Percentiles rank a stretch among this genome's conserved stretches.
Conservation (phyloP, 2,888 invertebrate genomes). For the Pseudolycoriella hygida region DNA sequence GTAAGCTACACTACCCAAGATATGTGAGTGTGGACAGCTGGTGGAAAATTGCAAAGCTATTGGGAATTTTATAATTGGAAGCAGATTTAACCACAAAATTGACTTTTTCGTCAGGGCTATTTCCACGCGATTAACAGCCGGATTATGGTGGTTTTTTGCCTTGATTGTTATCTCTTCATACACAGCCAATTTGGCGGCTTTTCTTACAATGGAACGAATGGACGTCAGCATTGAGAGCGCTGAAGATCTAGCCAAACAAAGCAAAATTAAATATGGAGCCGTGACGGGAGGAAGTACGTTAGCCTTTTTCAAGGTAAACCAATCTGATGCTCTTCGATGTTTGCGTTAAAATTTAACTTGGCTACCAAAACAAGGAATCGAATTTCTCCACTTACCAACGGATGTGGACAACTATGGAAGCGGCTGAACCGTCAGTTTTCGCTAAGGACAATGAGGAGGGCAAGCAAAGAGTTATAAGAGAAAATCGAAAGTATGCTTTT, state of each 20-base stretch:
- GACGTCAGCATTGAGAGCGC: slow-evolving; percentile 76
- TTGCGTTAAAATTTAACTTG: too few species aligned
- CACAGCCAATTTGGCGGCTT: slow-evolving; percentile 88
- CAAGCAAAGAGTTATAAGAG: slow-evolving; percentile 61
- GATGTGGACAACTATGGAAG: slow-evolving; percentile 81
- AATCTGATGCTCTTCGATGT: too few species aligned
- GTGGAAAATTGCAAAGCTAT: too few species aligned
- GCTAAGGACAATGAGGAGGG: slow-evolving; percentile 65
- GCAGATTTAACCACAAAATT: too few species aligned
- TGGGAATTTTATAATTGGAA: too few species aligned
- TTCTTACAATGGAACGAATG: slow-evolving; percentile 77
- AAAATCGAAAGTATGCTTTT: slow-evolving; percentile 84
- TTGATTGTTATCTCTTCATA: slow-evolving; percentile 72
- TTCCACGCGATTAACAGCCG: slow-evolving; percentile 58
- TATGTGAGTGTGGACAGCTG: too few species aligned
- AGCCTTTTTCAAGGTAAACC: slow-evolving; percentile 65
- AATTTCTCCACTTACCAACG: slow-evolving; percentile 71
- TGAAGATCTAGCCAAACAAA: slow-evolving; percentile 82
- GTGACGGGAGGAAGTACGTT: slow-evolving; percentile 77
- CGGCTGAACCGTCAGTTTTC: slow-evolving; percentile 65
- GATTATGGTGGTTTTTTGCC: slow-evolving; percentile 71
- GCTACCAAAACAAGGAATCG: slow-evolving; percentile 26
- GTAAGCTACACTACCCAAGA: too few species aligned
- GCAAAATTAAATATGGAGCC: slow-evolving; percentile 86
- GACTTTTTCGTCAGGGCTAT: too few species aligned